Base-by-base conservation (phyloP, 2,888 invertebrate species). In the Drosophila longiperda region DNA sequence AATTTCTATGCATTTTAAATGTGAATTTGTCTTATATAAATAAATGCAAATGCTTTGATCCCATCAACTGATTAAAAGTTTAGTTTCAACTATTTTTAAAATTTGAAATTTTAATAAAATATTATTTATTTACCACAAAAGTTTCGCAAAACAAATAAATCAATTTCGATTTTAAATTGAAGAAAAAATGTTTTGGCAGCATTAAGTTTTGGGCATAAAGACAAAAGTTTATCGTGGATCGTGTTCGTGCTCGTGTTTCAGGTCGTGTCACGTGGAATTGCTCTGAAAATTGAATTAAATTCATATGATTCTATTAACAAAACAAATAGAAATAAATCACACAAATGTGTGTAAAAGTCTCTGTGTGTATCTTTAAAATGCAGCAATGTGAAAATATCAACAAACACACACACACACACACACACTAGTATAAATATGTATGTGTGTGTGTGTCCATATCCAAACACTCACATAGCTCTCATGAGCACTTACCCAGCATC, bases 251-350 rank as follows among this genome's bases (percentile, higher is more conserved):
- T 33, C 20, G 20, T 42, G 20, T 11, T 45, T 7, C 4, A 50
- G 20, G 7, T 70, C 58, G 69, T 76, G 76, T 64, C 65, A 66
- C 72, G 64, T n/a, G 34, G 45, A 50, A 38, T 54, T 55, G 49
- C 60, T 61, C 55, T 67, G 78, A 66, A 76, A 78, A 76, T 81
- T 69, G 62, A 77, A 81, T 87, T 80, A 80, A 80, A 73, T 76
- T 80, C 72, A 77, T 78, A 83, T 87, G 82, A 89, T 90, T 90
- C 90, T 90, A 90, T 87, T 90, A 87, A 80, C 73, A 75, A 72
- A 75, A 68, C 82, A 83, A 90, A 88, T 80, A 88, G 66, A 69
- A 50, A 57, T 52, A 59, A 29, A 50, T 50, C 57, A 71, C 38
- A 57, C 7, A 63, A 34, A 59, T 20, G 49, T 1, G 11, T 20